These are phyloP conservation scores for Lipotes vexillifer DNA, from an alignment of 2,113 vertebrate genomes.

Conservation along the genomic window DNA sequence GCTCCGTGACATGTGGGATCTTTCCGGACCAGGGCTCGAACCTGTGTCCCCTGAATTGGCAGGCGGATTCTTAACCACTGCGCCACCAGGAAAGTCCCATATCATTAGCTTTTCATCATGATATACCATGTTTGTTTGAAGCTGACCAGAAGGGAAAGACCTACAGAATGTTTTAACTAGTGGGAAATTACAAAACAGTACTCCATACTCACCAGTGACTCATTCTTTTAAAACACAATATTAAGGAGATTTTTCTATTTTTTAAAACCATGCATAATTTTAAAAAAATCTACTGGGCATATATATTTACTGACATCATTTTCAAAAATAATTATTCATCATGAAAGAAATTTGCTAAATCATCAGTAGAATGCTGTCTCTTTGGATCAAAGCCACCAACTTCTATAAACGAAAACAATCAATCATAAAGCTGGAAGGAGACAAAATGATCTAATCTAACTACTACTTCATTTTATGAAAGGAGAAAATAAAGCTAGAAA, in stretches of 20 bases:
- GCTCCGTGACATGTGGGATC: too few species aligned
- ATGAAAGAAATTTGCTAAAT: background rate
- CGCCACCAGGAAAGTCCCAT: too few species aligned
- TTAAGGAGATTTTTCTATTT: background rate
- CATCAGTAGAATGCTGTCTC: background rate
- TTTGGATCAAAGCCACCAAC: background rate
- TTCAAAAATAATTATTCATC: background rate
- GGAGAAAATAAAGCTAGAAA: background rate
- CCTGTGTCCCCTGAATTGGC: too few species aligned
- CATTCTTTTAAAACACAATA: background rate
- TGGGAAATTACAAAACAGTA: background rate
- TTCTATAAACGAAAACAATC: background rate
- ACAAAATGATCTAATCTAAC: background rate
- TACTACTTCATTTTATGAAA: background rate
- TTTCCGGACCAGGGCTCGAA: too few species aligned
- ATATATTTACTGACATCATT: background rate
- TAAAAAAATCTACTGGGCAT: too few species aligned
- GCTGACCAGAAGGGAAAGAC: background rate
- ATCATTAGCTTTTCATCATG: background rate
- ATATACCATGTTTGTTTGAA: background rate
- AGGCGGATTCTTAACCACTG: too few species aligned
- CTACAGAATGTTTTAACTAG: background rate
- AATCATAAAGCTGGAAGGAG: background rate
- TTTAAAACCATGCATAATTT: background rate
- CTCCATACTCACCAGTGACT: background rate